Percentiles rank a stretch among this genome's conserved stretches.
These are phyloP conservation scores for Leucozona laternaria DNA, from an alignment of 2,888 invertebrate species.

Conservation along the genomic window DNA sequence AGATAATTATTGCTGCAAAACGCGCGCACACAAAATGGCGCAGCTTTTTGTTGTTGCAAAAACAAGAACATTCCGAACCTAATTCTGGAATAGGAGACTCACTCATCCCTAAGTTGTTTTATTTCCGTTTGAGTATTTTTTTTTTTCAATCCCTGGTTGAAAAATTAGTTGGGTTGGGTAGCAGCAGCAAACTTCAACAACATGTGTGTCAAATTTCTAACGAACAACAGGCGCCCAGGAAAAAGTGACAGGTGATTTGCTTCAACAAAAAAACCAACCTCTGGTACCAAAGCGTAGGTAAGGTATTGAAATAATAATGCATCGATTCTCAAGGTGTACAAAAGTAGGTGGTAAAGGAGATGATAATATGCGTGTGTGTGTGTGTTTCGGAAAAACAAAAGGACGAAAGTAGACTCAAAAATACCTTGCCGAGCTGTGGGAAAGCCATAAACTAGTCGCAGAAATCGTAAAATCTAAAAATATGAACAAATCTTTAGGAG, in stretches of 20 bases:
- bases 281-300: not conserved
- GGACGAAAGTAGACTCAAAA: constrained; percentile 3
- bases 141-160: not conserved
- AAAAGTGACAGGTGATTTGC: constrained; percentile 15
- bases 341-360: not conserved
- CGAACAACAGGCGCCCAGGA: constrained; percentile 41
- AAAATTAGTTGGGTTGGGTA: not conserved
- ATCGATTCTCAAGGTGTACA: not conserved
- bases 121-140: not conserved
- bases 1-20: constrained; percentile 7
- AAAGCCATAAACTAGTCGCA: not conserved
- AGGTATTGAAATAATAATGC: not conserved
- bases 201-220: constrained; percentile 42
- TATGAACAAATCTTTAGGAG: not conserved
- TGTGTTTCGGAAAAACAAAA: not conserved
- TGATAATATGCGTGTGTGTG: not conserved
- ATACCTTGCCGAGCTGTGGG: not conserved
- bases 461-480: constrained; percentile 13
- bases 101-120: constrained; percentile 40
- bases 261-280: not conserved
- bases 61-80: constrained; percentile 25
- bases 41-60: constrained; percentile 23
- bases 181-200: constrained; percentile 16
- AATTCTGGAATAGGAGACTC: constrained; percentile 59
- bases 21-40: constrained; percentile 55